A percentile compares a stretch with the other conserved stretches of the same genome.
These are phyloP conservation scores for Salvelinus sp. DNA, from an alignment of 2,113 vertebrate species.

Conservation along the genomic window DNA sequence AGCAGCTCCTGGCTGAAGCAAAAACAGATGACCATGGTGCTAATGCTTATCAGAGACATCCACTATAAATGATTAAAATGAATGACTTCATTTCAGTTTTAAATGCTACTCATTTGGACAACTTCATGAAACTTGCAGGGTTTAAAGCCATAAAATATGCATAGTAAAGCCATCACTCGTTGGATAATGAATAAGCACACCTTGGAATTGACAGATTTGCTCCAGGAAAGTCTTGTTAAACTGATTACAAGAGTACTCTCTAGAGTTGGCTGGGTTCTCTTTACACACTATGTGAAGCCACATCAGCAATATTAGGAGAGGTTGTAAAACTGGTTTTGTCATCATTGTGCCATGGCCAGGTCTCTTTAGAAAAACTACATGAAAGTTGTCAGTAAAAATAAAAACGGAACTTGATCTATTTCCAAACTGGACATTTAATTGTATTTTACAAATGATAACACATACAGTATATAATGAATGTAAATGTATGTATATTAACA, in stretches of 20 bases:
- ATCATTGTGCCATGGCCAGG: too few relatives aligned
- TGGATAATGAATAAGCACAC: constrained; percentile 74
- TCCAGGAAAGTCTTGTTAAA: constrained; percentile 36
- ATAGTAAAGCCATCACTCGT: constrained; percentile 64
- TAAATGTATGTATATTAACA: neutral
- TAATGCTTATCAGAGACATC: constrained; percentile 69
- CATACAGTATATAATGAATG: neutral
- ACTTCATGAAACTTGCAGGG: constrained; percentile 77
- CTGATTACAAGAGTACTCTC: constrained; percentile 10
- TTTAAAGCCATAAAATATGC: constrained; percentile 66
- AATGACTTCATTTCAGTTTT: constrained; percentile 70
- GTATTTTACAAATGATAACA: neutral
- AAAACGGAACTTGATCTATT: too few relatives aligned
- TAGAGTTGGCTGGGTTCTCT: constrained; percentile 42
- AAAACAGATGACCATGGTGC: constrained; percentile 64
- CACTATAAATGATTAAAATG: constrained; percentile 71
- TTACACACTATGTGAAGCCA: neutral
- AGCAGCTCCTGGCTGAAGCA: constrained; percentile 24
- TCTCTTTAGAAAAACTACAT: too few relatives aligned
- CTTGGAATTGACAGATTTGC: constrained; percentile 68
- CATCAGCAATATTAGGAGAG: neutral
- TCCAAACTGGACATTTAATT: too few relatives aligned
- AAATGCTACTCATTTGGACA: constrained; percentile 77
- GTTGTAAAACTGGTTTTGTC: neutral
- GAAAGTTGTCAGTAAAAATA: too few relatives aligned